Evolutionary conservation across 2,888 invertebrate species (phyloP).

Genomic region (Eucriotettix oculatus): DNA sequence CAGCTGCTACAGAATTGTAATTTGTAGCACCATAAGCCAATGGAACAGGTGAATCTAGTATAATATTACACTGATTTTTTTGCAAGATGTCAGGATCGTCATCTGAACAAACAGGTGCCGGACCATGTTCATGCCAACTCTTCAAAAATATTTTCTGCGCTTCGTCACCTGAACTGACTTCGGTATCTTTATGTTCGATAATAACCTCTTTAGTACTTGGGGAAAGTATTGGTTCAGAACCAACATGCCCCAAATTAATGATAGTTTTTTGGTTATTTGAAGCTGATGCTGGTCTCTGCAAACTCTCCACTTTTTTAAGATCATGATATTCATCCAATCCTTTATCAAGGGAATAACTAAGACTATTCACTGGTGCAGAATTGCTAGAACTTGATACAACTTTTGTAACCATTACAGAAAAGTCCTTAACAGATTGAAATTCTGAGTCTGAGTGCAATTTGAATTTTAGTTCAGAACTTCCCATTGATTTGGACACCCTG

Average conservation of each 20-base stretch:
- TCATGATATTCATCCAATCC: conserved; percentile 14
- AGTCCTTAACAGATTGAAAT: conserved; percentile 3
- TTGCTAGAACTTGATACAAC: background rate
- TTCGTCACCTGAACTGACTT: conserved; percentile 4
- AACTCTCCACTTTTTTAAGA: conserved; percentile 6
- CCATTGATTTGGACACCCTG: conserved; percentile 11
- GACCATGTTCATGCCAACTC: conserved; percentile 10
- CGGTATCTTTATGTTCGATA: background rate
- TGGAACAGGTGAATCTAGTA: background rate
- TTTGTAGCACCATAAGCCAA: background rate
- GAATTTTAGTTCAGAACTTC: conserved; percentile 10
- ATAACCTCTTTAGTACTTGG: background rate
- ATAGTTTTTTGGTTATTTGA: background rate
- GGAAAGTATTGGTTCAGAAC: conserved; percentile 11
- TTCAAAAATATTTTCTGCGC: conserved; percentile 9
- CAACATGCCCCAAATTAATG: conserved; percentile 5
- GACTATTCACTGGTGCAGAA: background rate
- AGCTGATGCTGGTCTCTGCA: background rate
- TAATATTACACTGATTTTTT: background rate
- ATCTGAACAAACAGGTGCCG: conserved; percentile 10
- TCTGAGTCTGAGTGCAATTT: conserved; percentile 7
- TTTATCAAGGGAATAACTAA: conserved; percentile 13
- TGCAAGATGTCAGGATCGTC: conserved; percentile 7
- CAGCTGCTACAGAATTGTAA: background rate
- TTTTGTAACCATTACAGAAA: background rate